These are phyloP conservation scores for Formica selysi DNA, from an alignment of 1,140 invertebrate species.

Conservation along the genomic window DNA sequence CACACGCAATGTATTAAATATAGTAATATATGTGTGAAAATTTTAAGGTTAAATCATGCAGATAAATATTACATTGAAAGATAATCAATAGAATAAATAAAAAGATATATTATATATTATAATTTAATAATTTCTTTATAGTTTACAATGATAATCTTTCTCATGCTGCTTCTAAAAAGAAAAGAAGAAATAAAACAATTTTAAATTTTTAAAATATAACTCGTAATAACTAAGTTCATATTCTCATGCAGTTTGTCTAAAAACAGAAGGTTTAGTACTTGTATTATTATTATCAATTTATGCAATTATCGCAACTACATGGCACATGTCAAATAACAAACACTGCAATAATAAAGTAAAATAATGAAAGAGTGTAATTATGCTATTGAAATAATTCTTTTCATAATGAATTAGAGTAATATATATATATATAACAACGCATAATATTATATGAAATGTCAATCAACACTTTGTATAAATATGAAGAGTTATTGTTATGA, in stretches of 20 bases:
- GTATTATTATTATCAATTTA: not conserved
- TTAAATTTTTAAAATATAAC: not conserved
- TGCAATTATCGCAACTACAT: too few species aligned
- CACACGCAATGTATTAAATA: not conserved
- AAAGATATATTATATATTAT: not conserved
- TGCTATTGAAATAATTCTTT: not conserved
- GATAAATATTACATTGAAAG: not conserved
- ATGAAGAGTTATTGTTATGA: not conserved
- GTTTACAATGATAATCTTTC: not conserved
- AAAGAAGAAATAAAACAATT: too few species aligned
- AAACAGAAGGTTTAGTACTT: not conserved
- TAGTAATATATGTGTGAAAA: not conserved
- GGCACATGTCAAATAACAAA: not conserved
- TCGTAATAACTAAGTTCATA: constrained; percentile 1
- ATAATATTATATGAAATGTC: not conserved
- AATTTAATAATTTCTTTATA: not conserved
- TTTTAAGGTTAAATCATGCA: not conserved
- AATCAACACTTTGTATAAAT: not conserved
- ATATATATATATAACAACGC: not conserved
- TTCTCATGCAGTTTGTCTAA: not conserved
- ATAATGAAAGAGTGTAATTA: too few species aligned
- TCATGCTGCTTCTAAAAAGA: not conserved
- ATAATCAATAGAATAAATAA: constrained; percentile 7
- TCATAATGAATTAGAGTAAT: not conserved
- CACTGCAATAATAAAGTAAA: not conserved